A percentile compares a stretch with the other conserved stretches of the same genome.
These are phyloP conservation scores for Eledona agricola DNA, from an alignment of 2,888 invertebrate genomes.

Conservation along the genomic window DNA sequence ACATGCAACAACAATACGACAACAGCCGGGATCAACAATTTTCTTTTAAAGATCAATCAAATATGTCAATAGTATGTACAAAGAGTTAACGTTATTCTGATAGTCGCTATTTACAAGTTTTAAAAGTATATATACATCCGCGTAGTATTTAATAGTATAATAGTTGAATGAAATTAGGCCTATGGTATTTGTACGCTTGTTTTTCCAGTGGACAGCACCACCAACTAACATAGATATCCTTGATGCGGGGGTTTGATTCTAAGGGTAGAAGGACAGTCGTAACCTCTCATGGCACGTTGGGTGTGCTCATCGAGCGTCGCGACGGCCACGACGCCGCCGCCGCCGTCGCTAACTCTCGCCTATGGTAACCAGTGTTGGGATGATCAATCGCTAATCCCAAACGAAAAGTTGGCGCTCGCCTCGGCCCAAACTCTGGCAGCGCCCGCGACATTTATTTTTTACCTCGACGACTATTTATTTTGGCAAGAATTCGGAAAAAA, in stretches of 20 bases:
- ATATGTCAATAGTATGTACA: slow-evolving; percentile 53
- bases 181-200: slow-evolving; percentile 60
- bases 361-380: slow-evolving; percentile 32
- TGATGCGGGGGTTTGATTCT: slow-evolving; percentile 28
- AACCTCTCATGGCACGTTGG: slow-evolving; percentile 35
- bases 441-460: too few relatives aligned
- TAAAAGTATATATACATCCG: slow-evolving; percentile 50
- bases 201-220: slow-evolving; percentile 57
- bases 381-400: too few relatives aligned
- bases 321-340: too few relatives aligned
- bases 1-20: slow-evolving; percentile 55
- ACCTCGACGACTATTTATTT: too few relatives aligned
- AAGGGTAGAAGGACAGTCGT: slow-evolving; percentile 36
- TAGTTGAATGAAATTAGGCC: slow-evolving; percentile 52
- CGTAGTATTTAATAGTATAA: slow-evolving; percentile 40
- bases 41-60: slow-evolving; percentile 47
- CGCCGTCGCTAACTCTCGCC: too few relatives aligned
- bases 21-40: slow-evolving; percentile 57
- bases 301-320: slow-evolving; percentile 31
- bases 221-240: slow-evolving; percentile 39
- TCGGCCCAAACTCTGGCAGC: too few relatives aligned
- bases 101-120: slow-evolving; percentile 47
- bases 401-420: too few relatives aligned
- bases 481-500: slow-evolving; percentile 5
- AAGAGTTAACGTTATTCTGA: slow-evolving; percentile 52